Conservation (phyloP, 2,797 vertebrate genomes). For the Diplodus sargus region DNA sequence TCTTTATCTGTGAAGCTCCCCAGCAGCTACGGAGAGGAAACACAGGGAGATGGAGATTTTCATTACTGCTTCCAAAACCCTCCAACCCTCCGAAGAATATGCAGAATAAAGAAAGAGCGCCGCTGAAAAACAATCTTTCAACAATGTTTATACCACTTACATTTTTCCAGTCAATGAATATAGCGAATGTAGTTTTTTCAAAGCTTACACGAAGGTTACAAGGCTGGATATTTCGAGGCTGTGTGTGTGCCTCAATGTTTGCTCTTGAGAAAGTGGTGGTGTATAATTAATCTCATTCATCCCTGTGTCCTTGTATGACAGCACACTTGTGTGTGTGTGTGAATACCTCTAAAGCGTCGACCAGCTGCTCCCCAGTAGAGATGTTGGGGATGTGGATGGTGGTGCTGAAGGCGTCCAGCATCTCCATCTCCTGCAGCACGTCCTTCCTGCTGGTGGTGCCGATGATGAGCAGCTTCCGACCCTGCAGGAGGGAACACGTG, state of each 20-base stretch:
- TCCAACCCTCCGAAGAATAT: neutral
- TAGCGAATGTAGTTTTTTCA: neutral
- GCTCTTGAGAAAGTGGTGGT: neutral
- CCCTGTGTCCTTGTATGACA: neutral
- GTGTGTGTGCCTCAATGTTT: neutral
- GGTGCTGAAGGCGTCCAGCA: conserved; percentile 97
- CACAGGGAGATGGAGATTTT: conserved; percentile 4
- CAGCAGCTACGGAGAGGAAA: conserved; percentile 86
- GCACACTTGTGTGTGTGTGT: neutral
- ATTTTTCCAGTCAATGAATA: neutral
- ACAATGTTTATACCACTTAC: neutral
- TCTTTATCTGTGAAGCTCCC: conserved; percentile 96
- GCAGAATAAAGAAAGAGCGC: neutral
- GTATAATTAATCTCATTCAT: conserved; percentile 1
- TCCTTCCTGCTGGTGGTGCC: conserved; percentile 98
- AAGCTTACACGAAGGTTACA: neutral
- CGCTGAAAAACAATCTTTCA: neutral
- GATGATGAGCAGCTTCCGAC: conserved; percentile 96
- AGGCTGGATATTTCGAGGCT: neutral
- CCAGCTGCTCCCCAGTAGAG: conserved; percentile 91
- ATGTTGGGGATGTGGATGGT: conserved; percentile 96
- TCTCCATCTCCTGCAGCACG: conserved; percentile 98
- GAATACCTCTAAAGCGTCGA: conserved; percentile 94
- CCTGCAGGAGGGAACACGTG: conserved; percentile 78
- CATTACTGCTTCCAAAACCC: neutral